Base-by-base conservation (phyloP, 2,113 vertebrate genomes). In the Paradoxurus hermaphroditus region DNA sequence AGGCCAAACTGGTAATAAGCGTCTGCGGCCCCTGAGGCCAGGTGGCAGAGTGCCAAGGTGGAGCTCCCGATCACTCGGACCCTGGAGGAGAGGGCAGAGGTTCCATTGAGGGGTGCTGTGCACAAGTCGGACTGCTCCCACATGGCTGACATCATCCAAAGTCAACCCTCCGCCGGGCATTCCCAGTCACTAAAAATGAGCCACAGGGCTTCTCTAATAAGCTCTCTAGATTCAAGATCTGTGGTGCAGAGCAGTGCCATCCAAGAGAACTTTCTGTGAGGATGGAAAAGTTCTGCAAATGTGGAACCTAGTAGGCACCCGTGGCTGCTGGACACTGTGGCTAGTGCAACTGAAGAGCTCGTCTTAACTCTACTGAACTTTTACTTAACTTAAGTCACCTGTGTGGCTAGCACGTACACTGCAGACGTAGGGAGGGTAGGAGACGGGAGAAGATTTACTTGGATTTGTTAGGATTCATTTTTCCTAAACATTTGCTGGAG, bases 1-100 rank as follows among this genome's bases (percentile, higher is more conserved):
- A 99, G 97, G 41, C 99, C 99, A 78, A 99, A 99, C 98, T 99
- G 99, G 98, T 99, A 99, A 85, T 99, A 99, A 70, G 99, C 99
- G 1, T 99, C 99, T 0, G 99, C 99, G 0, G 99, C 98, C 0
- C 99, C 99, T 0, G 99, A 98, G 0, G 99, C 99, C 96, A 99
- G 44, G 49, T 98, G 99, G 98, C 99, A 99, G 84, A 99, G 98
- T 0, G 99, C 99, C 97, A 99, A 96, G 27, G 99, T 99, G 0
- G 99, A 99, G 97, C 99, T 99, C 93, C 99, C 99, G 1, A 99
- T 99, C 90, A 99, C 99, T 70, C 99, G 98, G 94, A 99, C 98
- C 95, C 99, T 99, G 93, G 12, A 79, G 85, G 62, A 51, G 79
- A 89, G 44, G 39, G 25, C n/a, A 59, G 49, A 18, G 8, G 1